These are phyloP conservation scores for Albula glossodonta DNA, from an alignment of 2,113 vertebrate genomes.

Conservation along the genomic window DNA sequence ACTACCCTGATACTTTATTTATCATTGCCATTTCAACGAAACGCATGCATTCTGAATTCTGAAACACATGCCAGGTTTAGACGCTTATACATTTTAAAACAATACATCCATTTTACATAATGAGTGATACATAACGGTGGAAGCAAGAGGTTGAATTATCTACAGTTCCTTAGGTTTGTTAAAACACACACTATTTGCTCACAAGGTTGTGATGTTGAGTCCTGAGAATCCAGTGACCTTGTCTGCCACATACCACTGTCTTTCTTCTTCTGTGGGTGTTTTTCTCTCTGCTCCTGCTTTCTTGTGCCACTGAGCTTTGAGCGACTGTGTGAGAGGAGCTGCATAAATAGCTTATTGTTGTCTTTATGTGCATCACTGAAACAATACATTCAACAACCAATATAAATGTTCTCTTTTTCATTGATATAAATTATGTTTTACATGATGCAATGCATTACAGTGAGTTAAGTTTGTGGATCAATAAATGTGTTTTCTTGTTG, in stretches of 20 bases:
- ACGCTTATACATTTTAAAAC: neutral
- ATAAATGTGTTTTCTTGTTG: slow-evolving; percentile 39
- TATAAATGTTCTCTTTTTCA: too few relatives aligned
- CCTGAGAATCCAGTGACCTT: too few relatives aligned
- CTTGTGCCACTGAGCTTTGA: neutral
- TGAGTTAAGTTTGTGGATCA: slow-evolving; percentile 12
- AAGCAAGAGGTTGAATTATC: too few relatives aligned
- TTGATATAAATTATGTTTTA: too few relatives aligned
- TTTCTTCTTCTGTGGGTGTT: neutral
- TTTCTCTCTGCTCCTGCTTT: neutral
- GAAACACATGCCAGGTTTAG: neutral
- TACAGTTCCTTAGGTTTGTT: too few relatives aligned
- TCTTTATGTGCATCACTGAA: too few relatives aligned
- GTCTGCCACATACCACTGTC: neutral
- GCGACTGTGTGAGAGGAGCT: too few relatives aligned
- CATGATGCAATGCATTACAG: too few relatives aligned
- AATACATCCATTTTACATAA: neutral
- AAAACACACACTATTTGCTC: too few relatives aligned
- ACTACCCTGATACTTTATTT: neutral
- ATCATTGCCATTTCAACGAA: neutral
- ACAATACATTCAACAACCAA: too few relatives aligned
- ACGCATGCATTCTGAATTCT: neutral
- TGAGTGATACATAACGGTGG: neutral
- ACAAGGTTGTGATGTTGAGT: too few relatives aligned
- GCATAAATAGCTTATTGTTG: too few relatives aligned